These are phyloP conservation scores for Leucophenga maculata DNA, from an alignment of 2,888 invertebrate species.

Conservation along the genomic window DNA sequence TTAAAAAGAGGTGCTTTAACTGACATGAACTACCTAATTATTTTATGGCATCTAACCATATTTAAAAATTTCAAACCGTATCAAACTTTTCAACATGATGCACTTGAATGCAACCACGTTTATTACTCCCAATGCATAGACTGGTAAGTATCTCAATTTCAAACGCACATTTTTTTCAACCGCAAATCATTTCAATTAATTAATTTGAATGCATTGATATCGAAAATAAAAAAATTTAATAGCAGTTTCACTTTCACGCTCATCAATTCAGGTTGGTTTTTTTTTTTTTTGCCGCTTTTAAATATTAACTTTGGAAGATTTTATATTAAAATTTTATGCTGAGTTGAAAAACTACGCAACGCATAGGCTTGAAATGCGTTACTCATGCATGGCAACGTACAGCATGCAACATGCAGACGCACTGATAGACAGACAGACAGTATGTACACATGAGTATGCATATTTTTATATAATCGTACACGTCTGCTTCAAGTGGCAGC, in stretches of 20 bases:
- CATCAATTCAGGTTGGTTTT: not conserved
- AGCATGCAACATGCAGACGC: constrained; percentile 16
- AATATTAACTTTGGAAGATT: not conserved
- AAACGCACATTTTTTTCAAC: not conserved
- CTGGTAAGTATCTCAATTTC: not conserved
- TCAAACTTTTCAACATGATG: no score
- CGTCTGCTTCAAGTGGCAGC: not conserved
- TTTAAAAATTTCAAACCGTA: no score
- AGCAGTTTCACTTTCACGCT: constrained; percentile 20
- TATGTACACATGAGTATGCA: not conserved
- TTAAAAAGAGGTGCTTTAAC: no score
- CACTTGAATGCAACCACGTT: no score
- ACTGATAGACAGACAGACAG: no score
- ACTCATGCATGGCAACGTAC: constrained; percentile 5
- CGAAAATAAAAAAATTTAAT: constrained; percentile 4
- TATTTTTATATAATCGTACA: not conserved
- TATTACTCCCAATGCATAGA: not conserved
- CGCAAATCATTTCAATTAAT: constrained; percentile 13
- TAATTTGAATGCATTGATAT: constrained; percentile 15
- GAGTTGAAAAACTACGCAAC: not conserved
- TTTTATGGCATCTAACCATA: no score
- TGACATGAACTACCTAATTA: no score
- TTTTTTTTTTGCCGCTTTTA: no score
- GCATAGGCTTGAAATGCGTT: not conserved
- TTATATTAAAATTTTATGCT: constrained; percentile 3